These are phyloP conservation scores for Craniophora ligustri DNA, from an alignment of 2,888 invertebrate genomes.

Conservation along the genomic window DNA sequence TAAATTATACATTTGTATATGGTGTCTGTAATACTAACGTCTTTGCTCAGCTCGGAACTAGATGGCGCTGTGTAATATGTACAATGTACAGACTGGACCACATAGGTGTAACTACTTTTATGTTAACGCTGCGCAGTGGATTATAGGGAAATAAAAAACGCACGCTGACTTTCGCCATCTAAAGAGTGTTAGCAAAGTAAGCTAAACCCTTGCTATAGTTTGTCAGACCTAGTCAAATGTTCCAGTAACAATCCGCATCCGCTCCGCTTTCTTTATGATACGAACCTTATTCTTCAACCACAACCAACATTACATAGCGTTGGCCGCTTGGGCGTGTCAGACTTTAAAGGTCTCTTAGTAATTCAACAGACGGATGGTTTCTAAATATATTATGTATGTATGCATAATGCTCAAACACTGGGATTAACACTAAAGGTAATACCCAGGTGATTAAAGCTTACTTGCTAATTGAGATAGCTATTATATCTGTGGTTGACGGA, in stretches of 20 bases:
- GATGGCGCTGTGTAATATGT: no score
- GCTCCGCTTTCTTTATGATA: background rate
- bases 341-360: constrained; percentile 20
- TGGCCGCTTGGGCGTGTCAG: constrained; percentile 12
- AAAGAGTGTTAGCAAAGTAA: no score
- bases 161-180: no score
- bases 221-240: no score
- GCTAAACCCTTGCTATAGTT: no score
- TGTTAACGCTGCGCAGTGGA: no score
- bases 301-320: background rate
- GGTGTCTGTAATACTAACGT: no score
- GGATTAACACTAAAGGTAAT: constrained; percentile 27
- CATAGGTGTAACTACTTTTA: no score
- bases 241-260: background rate
- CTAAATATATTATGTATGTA: constrained; percentile 13
- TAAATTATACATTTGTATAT: no score
- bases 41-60: no score
- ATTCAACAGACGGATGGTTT: constrained; percentile 20
- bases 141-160: no score
- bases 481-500: background rate
- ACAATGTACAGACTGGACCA: no score
- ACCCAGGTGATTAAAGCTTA: constrained; percentile 36
- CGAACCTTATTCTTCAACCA: background rate
- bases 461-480: constrained; percentile 33
- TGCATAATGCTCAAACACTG: constrained; percentile 20